Conservation (phyloP, 2,888 invertebrate species). For the Eledone cirrhosa region DNA sequence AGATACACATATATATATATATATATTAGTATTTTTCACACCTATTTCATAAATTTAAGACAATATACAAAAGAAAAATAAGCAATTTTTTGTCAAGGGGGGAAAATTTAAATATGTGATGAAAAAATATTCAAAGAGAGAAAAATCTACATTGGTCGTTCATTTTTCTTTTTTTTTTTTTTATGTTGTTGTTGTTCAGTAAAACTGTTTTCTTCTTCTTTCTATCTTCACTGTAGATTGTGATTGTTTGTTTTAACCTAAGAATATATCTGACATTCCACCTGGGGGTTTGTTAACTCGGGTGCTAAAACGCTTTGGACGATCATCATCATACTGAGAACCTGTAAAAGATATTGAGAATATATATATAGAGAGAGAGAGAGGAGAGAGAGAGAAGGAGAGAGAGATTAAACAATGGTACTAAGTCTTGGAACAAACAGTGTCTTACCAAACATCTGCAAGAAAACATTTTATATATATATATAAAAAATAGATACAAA, state of each 20-base stretch:
- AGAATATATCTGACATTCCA: constrained; percentile 48
- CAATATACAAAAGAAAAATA: constrained; percentile 22
- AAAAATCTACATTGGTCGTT: constrained; percentile 16
- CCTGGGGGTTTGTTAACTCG: constrained; percentile 63
- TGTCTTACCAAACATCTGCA: too few relatives aligned
- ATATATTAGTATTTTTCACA: neutral
- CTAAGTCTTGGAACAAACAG: too few relatives aligned
- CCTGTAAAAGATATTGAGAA: constrained; percentile 68
- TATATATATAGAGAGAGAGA: neutral
- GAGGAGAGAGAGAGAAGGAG: neutral
- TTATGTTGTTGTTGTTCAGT: too few relatives aligned
- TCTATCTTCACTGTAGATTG: neutral
- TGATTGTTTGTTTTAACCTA: constrained; percentile 6
- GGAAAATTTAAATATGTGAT: neutral
- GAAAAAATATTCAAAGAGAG: neutral
- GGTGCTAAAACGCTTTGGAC: constrained; percentile 51
- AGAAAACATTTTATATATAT: too few relatives aligned
- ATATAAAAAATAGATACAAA: too few relatives aligned
- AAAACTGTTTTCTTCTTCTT: neutral
- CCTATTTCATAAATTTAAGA: neutral
- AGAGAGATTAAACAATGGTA: neutral
- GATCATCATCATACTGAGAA: constrained; percentile 69
- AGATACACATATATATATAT: too few relatives aligned
- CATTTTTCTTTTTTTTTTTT: neutral
- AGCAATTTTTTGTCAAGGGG: too few relatives aligned